phyloP scores from a whole-genome alignment of 1,140 invertebrate genomes.

The silkworm (Bombyx mori) region ASM3026992v2 NC_085129.1:10095001-10095500 shows the following conservation, averaged over 20 bases:
- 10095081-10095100: slow-evolving; percentile 17
- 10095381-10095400: no score
- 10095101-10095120: slow-evolving; percentile 22
- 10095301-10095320: background rate
- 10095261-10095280: background rate
- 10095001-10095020: no score
- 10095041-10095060: no score
- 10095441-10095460: no score
- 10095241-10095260: background rate
- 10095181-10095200: slow-evolving; percentile 32
- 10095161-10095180: slow-evolving; percentile 26
- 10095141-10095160: slow-evolving; percentile 23
- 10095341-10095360: no score
- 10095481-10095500: no score
- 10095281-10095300: background rate
- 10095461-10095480: no score
- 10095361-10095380: no score
- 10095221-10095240: slow-evolving; percentile 64
- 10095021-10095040: no score
- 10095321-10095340: no score
- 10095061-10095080: slow-evolving; percentile 15
- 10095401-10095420: no score
- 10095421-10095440: no score
- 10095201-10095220: slow-evolving; percentile 69
- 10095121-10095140: slow-evolving; percentile 19